Evolutionary conservation across 2,113 vertebrate genomes (phyloP), one percentile per base, ranked within the genome.

Genomic region (Eurystomus gularis): DNA sequence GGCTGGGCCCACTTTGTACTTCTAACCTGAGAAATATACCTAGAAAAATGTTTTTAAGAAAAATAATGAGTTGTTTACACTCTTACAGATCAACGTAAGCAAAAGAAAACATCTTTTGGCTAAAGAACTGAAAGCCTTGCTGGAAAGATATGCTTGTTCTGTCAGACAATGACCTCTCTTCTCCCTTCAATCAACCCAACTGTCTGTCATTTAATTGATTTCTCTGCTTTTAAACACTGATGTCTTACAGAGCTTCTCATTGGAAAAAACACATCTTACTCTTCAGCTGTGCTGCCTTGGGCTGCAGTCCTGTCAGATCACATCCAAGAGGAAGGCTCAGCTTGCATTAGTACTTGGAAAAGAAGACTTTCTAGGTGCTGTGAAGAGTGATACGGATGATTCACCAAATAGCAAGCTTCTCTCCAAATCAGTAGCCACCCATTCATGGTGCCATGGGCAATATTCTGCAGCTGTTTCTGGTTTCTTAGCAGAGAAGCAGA

Each of bases 211-310:
- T 89, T 82, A 85, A 90, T 90, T 90, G 90, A 76, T 79, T 94
- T 93, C 40, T 90, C 82, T 93, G 20, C 49, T 93, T 94, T 93
- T 75, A 95, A 85, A 85, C 91, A 95, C 15, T 82, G 76, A 89
- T 92, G 44, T 48, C 84, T 82, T 92, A 94, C 58, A 94, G 93
- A 87, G 87, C n/a, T 88, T 80, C 73, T 86, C 33, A 13, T 14
- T 83, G 85, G 71, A 51, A 88, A 91, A 81, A 49, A 17, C 54
- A 70, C 65, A 75, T 82, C 83, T 93, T 75, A 70, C 49, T 95
- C 55, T 79, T 87, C 68, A 92, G 78, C 52, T 91, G 70, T 54
- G 91, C 73, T 72, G 84, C 87, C 87, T 44, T 78, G 65, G 93
- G 92, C 81, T 93, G 70, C 66, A 62, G 55, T 42, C 83, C 62